These are phyloP conservation scores for Beris chalybata DNA, from an alignment of 2,888 invertebrate species.

Conservation along the genomic window DNA sequence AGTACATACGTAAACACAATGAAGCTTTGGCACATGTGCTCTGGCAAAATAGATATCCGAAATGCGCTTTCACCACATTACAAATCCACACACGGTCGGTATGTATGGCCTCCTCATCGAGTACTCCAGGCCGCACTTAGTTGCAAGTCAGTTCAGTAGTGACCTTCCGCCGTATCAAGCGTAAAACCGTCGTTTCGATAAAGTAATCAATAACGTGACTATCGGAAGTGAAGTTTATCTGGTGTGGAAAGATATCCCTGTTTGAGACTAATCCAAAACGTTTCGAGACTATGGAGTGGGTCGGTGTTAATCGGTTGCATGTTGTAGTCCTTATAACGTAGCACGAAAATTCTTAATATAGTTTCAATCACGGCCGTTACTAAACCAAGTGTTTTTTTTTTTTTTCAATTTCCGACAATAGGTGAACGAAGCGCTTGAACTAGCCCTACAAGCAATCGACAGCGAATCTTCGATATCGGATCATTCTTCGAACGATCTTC, in stretches of 20 bases:
- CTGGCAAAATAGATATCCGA: slow-evolving; percentile 23
- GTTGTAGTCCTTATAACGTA: not conserved
- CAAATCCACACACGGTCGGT: too few relatives aligned
- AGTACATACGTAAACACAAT: slow-evolving; percentile 9
- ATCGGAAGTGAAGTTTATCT: slow-evolving; percentile 12
- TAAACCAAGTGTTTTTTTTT: slow-evolving; percentile 13
- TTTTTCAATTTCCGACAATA: slow-evolving; percentile 44
- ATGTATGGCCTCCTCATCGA: too few relatives aligned
- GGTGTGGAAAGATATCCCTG: slow-evolving; percentile 15
- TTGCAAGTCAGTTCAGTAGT: not conserved
- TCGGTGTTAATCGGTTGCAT: slow-evolving; percentile 11
- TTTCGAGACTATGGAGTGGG: slow-evolving; percentile 31
- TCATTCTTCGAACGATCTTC: not conserved
- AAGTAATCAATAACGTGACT: too few relatives aligned
- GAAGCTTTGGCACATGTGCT: slow-evolving; percentile 30
- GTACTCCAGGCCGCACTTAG: too few relatives aligned
- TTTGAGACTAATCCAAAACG: not conserved
- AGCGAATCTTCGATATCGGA: slow-evolving; percentile 53
- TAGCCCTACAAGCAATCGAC: slow-evolving; percentile 66
- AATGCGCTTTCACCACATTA: slow-evolving; percentile 25
- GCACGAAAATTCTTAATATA: not conserved
- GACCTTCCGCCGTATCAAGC: slow-evolving; percentile 3
- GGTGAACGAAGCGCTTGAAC: slow-evolving; percentile 67
- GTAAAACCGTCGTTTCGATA: not conserved
- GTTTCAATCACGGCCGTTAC: not conserved